A percentile compares a stretch with the other conserved stretches of the same genome.
Conservation (phyloP, 1,140 invertebrate species). For the Heliconius himera region DNA sequence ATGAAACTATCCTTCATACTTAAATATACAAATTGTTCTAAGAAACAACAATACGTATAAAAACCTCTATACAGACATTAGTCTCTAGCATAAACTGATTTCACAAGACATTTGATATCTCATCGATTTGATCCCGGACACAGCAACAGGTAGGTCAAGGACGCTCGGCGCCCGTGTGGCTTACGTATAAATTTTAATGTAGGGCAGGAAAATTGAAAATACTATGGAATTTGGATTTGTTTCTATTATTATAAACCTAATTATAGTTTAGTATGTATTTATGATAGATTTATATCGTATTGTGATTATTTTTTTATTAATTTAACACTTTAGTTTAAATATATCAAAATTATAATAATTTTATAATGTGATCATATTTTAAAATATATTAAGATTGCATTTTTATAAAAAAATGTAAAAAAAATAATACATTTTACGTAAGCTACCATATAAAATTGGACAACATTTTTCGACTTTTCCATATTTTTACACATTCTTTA, state of each 20-base stretch:
- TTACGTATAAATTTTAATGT: background rate
- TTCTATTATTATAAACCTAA: background rate
- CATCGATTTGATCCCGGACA: conserved; percentile 33
- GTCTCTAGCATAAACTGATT: background rate
- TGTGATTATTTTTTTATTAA: too few species aligned
- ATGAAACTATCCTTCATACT: background rate
- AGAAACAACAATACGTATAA: background rate
- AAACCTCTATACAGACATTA: background rate
- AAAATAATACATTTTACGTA: too few species aligned
- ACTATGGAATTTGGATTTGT: background rate
- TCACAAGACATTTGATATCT: conserved; percentile 2
- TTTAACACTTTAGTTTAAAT: too few species aligned
- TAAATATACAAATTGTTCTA: background rate
- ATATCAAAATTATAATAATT: too few species aligned
- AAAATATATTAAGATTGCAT: too few species aligned
- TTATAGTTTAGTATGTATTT: too few species aligned
- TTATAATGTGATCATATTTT: too few species aligned
- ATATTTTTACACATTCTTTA: too few species aligned
- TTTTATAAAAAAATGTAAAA: too few species aligned
- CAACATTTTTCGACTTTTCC: too few species aligned
- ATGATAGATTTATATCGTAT: too few species aligned
- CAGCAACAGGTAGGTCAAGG: conserved; percentile 48
- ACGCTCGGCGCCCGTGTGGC: background rate
- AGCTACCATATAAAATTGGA: too few species aligned
- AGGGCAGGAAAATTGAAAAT: background rate